These are phyloP conservation scores for Pycnonotus jocosus DNA, from an alignment of 2,113 vertebrate species.

Conservation along the genomic window DNA sequence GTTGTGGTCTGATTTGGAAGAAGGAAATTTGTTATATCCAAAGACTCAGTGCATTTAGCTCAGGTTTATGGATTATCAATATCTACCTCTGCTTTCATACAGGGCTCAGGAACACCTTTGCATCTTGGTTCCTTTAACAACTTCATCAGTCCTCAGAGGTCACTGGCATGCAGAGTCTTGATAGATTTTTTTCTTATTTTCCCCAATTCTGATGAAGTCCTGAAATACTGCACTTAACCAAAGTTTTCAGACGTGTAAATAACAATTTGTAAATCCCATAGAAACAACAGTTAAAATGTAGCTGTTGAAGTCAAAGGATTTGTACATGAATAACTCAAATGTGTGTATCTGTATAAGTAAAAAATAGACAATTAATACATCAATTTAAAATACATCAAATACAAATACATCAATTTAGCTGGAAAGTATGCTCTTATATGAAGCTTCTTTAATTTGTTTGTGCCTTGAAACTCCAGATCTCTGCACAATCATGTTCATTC, in stretches of 20 bases:
- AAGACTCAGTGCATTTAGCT: background rate
- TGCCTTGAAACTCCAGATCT: background rate
- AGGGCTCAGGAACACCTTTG: background rate
- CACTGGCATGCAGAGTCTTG: background rate
- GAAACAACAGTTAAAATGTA: background rate
- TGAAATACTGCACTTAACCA: background rate
- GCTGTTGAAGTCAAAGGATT: background rate
- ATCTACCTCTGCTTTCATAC: background rate
- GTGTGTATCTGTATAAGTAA: background rate
- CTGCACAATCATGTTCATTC: background rate
- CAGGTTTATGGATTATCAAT: background rate
- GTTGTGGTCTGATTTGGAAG: background rate
- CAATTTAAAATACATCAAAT: background rate
- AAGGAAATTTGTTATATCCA: background rate
- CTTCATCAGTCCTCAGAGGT: background rate
- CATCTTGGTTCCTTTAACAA: background rate
- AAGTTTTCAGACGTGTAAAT: background rate
- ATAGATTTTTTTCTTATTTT: background rate
- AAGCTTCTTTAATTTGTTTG: background rate
- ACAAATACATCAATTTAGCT: background rate
- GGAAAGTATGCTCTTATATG: background rate
- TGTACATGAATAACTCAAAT: background rate
- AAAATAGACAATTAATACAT: background rate
- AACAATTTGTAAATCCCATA: background rate
- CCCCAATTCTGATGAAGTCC: background rate